Evolutionary conservation across 2,888 invertebrate genomes (phyloP).

Genomic region (Himalopsyche anomala): DNA sequence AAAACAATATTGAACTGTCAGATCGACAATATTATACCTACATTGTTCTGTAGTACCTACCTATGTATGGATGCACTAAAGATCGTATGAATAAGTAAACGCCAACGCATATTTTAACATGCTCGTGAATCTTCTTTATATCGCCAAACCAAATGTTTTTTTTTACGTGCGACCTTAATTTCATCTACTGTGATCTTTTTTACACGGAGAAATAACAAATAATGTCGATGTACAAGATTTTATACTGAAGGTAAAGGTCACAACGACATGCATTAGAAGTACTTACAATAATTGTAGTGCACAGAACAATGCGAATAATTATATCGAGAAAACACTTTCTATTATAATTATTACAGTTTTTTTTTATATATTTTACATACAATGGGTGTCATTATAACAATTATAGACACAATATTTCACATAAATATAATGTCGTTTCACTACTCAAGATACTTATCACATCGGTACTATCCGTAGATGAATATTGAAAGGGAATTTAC

Average conservation of each 20-base stretch:
- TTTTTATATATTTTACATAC: conserved; percentile 9
- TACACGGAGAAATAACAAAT: background rate
- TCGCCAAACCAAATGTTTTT: background rate
- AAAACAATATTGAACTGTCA: no score
- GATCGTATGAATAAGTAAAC: no score
- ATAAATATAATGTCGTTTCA: no score
- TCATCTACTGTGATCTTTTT: no score
- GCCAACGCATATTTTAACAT: no score
- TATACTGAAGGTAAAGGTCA: background rate
- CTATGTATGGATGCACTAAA: no score
- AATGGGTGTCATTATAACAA: background rate
- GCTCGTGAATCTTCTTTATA: background rate
- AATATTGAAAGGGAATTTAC: no score
- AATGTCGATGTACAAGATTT: background rate
- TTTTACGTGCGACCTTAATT: background rate
- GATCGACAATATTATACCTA: no score
- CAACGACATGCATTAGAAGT: background rate
- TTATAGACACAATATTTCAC: no score
- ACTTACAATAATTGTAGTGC: background rate
- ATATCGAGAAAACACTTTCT: background rate
- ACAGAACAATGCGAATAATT: background rate
- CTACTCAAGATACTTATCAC: no score
- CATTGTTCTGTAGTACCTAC: no score
- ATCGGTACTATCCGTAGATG: no score
- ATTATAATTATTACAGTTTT: background rate